Evolutionary conservation across 2,888 invertebrate genomes (phyloP), one percentile per base, ranked within the genome.

Genomic region (Priocnemis perturbator): DNA sequence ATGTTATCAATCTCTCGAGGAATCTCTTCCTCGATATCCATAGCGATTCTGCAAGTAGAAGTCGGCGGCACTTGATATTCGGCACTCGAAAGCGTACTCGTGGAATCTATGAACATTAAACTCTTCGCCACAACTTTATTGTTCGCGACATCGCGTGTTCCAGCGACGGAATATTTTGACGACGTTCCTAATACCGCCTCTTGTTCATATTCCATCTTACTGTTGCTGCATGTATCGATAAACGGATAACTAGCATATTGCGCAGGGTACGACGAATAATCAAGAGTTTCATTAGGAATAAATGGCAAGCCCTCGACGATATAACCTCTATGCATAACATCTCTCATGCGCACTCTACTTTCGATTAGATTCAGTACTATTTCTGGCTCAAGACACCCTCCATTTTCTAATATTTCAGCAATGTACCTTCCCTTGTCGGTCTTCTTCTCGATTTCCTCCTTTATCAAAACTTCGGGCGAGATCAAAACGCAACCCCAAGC

Each of bases 221-320:
- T 37, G 7, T 7, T 11, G 7, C 4, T 7, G 14, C 37, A 37
- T 7, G 11, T 37, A 1, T 37, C 37, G 7, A 11, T 1, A 37
- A 11, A 11, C 11, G 7, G 37, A 11, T 3, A 37, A 11, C 1
- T 37, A 11, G 2, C 37, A 11, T 37, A 7, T 11, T 64, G 56
- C 52, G 48, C 53, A 7, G 53, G 30, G 26, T 67, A 64, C 3
- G 71, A 73, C 14, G 77, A 71, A 17, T 74, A 71, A 63, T 85
- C 76, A 64, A 88, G 86, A 15, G 64, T 64, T 64, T 86, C 81
- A 59, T 91, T 90, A 2, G 91, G 90, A n/a, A 93, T 89, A 47
- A 94, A 84, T 20, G 94, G 94, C 71, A 94, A 88, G 7, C 93
- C 94, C 67, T 92, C 92, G 74, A 94, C 85, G 2, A 94, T 90